Base-by-base conservation (phyloP, 2,113 vertebrate genomes). In the Dolichotis patagonum region DNA sequence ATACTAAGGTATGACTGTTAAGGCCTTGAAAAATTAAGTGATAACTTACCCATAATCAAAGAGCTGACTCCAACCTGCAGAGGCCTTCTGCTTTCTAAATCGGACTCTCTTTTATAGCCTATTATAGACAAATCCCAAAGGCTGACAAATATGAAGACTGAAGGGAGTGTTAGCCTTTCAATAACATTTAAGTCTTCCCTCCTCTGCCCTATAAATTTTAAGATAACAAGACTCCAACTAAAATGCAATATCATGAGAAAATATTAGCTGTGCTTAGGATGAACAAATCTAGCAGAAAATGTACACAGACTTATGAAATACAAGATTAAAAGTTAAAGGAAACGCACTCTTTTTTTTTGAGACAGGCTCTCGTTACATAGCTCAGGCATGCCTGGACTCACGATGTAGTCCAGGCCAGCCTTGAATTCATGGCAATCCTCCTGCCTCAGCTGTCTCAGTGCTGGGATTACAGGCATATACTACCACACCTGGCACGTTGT, bases 21-120 rank as follows among this genome's bases (percentile, higher is more conserved):
- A 69, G 85, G 35, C 30, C 94, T 49, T 75, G 56, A 85, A 88
- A 96, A 67, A 20, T n/a, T 52, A 84, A 62, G 16, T 43, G 92
- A 46, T 86, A 89, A 58, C 5, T 60, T 60, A 4, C 16, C 35
- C 22, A 32, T 41, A 73, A 32, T 84, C 65, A 71, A 60, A 94
- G 54, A 93, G 7, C 17, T 58, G 28, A n/a, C 13, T 63, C 38
- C 67, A 95, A 87, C 28, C 28, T 52, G 19, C 22, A 83, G 24
- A 90, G 17, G 9, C n/a, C 52, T 43, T 62, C 43, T 35, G 19
- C 26, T 90, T 94, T 75, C 89, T 35, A 92, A 90, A 78, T 0
- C 28, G 8, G 35, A 63, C 56, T 4, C 17, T 77, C 73, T 52
- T 67, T n/a, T n/a, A n/a, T 52, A 32, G 8, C 28, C 46, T 71